phyloP scores from a whole-genome alignment of 92 coral and sea anemone genomes.

The Epizoanthus stellaris region DNA sequence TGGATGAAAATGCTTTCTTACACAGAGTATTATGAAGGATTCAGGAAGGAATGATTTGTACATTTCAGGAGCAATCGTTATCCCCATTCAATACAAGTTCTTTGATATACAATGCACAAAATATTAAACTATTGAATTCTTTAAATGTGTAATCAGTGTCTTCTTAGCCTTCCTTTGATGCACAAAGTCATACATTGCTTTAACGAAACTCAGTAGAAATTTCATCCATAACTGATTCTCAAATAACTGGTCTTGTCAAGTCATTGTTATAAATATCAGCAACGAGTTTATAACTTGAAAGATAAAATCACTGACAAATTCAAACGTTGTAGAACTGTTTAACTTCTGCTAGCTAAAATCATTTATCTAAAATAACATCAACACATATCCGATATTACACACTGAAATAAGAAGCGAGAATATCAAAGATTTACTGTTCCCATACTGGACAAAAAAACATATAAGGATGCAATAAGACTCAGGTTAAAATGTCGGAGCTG shows the following conservation, averaged over 20 bases:
- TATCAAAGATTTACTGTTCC: neutral
- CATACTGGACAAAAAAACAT: neutral
- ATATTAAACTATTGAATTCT: neutral
- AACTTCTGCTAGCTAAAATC: conserved; percentile 6
- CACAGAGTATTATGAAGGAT: neutral
- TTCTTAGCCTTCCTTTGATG: neutral
- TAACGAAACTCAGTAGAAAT: neutral
- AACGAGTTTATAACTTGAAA: neutral
- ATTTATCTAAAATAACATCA: neutral
- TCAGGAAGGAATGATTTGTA: neutral
- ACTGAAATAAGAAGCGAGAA: neutral
- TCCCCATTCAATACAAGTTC: neutral
- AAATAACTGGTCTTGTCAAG: neutral
- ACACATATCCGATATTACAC: neutral
- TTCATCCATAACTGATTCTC: neutral
- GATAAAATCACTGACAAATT: neutral
- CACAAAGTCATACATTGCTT: neutral
- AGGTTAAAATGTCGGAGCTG: conserved; percentile 12
- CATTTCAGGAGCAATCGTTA: neutral
- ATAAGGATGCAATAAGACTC: neutral
- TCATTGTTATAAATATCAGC: neutral
- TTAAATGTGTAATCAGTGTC: neutral
- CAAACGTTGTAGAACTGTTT: neutral
- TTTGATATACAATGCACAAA: neutral
- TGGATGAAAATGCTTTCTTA: neutral